Conservation (phyloP, 2,797 vertebrate species). For the Catharus ustulatus region DNA sequence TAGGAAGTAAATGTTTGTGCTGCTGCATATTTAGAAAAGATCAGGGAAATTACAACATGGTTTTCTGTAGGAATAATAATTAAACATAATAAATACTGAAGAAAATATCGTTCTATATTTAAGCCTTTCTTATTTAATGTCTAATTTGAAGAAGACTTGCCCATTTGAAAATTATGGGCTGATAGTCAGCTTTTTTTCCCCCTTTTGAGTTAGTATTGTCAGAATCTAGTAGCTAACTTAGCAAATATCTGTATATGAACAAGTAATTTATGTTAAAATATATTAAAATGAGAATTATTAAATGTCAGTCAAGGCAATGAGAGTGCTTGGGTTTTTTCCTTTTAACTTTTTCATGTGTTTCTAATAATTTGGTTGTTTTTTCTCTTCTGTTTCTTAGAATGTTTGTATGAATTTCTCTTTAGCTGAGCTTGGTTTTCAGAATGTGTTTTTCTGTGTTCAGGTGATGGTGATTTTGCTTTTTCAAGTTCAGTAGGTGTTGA, state of each 20-base stretch:
- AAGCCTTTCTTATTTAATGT: neutral
- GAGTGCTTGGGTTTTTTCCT: accelerated
- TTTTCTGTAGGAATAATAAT: neutral
- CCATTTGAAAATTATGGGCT: neutral
- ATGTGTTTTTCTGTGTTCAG: neutral
- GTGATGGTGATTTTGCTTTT: neutral
- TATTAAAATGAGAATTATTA: neutral
- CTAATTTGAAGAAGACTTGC: neutral
- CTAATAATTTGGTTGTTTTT: neutral
- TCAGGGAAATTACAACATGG: neutral
- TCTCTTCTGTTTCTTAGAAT: neutral
- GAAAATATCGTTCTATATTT: neutral
- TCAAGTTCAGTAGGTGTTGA: neutral
- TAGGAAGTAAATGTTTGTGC: neutral
- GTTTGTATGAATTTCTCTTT: neutral
- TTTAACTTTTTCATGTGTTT: neutral
- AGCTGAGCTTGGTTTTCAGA: neutral
- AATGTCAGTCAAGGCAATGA: neutral
- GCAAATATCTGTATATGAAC: neutral
- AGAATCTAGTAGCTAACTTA: neutral
- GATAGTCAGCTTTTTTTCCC: neutral
- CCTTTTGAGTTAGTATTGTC: neutral
- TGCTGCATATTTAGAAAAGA: neutral
- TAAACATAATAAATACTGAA: neutral
- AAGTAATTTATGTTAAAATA: neutral